phyloP scores from a whole-genome alignment of 2,113 vertebrate species.

The Sakesphorus luctuosus region DNA sequence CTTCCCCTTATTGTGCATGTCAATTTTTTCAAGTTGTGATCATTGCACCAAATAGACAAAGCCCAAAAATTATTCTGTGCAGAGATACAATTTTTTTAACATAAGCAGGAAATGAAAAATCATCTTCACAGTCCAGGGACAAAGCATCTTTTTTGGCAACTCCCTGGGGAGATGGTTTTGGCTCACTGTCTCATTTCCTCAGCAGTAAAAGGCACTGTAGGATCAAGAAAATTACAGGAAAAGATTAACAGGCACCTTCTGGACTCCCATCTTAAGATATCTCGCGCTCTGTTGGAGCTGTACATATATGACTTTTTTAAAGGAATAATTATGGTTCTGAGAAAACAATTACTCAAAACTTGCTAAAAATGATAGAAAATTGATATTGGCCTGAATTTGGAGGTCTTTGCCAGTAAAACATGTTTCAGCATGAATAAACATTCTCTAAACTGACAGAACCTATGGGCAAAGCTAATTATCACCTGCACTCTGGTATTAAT shows the following conservation, averaged over 20 bases:
- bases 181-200: conserved; percentile 23
- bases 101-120: neutral
- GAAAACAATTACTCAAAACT: conserved; percentile 16
- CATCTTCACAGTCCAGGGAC: neutral
- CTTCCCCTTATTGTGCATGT: neutral
- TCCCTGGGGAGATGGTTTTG: conserved; percentile 21
- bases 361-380: conserved; percentile 11
- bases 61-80: neutral
- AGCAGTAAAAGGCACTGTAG: conserved; percentile 8
- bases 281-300: neutral
- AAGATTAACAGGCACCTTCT: conserved; percentile 59
- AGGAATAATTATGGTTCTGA: neutral
- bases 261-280: conserved; percentile 1
- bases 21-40: neutral
- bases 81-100: neutral
- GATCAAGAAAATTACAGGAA: conserved; percentile 60
- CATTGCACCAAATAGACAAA: neutral
- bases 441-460: neutral
- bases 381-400: neutral
- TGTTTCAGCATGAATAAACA: neutral
- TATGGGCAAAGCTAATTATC: neutral
- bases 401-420: neutral
- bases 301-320: neutral
- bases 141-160: conserved; percentile 27
- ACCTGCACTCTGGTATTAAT: neutral